Conservation (phyloP, 2,888 invertebrate genomes). For the Quadroppia sp. region DNA sequence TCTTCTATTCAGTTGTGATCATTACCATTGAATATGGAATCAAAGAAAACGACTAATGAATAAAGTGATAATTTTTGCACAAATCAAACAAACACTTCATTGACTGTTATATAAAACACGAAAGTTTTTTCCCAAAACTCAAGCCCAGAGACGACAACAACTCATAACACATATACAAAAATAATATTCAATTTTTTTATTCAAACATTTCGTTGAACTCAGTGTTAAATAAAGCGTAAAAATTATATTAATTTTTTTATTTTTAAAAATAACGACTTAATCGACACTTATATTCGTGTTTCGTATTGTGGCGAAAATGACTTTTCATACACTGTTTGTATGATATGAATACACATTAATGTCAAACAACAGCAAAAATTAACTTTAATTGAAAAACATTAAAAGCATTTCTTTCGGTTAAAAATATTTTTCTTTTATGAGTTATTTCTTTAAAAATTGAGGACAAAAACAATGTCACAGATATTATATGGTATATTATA, state of each 20-base stretch:
- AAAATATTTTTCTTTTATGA: background rate
- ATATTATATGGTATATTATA: too few species aligned
- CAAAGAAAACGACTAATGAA: too few species aligned
- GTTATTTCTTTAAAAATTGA: background rate
- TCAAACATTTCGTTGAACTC: constrained; percentile 21
- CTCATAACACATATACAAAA: background rate
- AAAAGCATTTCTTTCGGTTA: too few species aligned
- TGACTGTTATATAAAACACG: too few species aligned
- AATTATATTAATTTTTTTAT: background rate
- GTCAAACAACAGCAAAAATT: background rate
- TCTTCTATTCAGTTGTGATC: background rate
- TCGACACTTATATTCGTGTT: background rate
- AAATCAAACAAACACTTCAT: too few species aligned
- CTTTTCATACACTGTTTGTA: background rate
- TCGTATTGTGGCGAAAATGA: too few species aligned
- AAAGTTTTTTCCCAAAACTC: background rate
- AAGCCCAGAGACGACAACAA: background rate
- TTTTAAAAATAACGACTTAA: too few species aligned
- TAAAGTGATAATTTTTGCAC: too few species aligned
- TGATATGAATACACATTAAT: background rate
- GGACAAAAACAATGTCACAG: too few species aligned
- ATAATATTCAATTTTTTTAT: constrained; percentile 7
- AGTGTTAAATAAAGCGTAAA: constrained; percentile 25
- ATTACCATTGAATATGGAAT: too few species aligned
- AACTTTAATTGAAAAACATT: background rate